Base-by-base conservation (phyloP, 2,797 vertebrate species). In the Microcaecilia unicolor region DNA sequence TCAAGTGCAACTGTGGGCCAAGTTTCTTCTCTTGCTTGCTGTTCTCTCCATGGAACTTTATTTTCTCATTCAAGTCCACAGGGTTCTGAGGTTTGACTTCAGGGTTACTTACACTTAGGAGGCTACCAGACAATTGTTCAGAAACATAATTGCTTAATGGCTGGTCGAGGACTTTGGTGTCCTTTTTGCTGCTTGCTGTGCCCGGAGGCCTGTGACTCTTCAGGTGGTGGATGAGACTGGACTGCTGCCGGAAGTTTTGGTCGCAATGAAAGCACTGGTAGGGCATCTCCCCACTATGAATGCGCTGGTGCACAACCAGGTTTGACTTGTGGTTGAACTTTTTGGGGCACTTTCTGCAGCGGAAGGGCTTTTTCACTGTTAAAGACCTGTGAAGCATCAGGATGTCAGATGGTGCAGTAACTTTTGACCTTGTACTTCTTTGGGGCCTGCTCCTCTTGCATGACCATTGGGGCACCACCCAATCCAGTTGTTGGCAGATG, bases 251-350 rank as follows among this genome's bases (percentile, higher is more conserved):
- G 16, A 48, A 48, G 27, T 37, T 12, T 13, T 48, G 48, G 16
- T 38, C 13, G 5, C 44, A 52, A 6, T 44, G 30, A 13, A 42
- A 45, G 28, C 41, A 53, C 8, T 48, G 29, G 4, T 24, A 49
- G 2, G 46, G 39, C 2, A 45, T 33, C 16, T 59, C 51, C 3
- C 81, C 75, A 0, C 72, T 75, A 42, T 84, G 81, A 48, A 78
- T 81, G 1, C 78, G 43, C 16, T 78, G 74, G 64, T 83, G 83
- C 3, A 80, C 80, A 15, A 82, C 76, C 34, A 85, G 47, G 55
- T 83, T 85, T 52, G 81, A 80, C 35, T 82, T 80, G 51, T 84
- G 80, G n/a, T 79, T 64, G 51, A 85, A 84, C 61, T 76, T 76
- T 51, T 78, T 78, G 6, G 74, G 77, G 1, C 81, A 84, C 61